Percentiles rank a stretch among this genome's conserved stretches.
These are phyloP conservation scores for Oplegnathus fasciatus DNA, from an alignment of 2,113 vertebrate genomes.

Conservation along the genomic window DNA sequence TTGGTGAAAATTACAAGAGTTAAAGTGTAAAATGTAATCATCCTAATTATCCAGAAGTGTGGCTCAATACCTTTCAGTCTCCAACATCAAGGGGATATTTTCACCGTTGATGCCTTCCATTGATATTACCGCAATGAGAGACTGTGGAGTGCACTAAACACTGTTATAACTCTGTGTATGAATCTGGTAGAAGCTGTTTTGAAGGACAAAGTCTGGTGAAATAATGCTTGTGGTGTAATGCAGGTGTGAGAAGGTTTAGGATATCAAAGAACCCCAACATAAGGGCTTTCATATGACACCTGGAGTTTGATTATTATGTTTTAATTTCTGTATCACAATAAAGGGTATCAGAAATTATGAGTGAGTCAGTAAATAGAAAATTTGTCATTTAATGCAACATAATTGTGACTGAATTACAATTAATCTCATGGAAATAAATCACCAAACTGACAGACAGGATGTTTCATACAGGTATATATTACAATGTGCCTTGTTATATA, in stretches of 20 bases:
- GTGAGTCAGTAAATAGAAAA: conserved; percentile 91
- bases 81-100: neutral
- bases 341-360: conserved; percentile 58
- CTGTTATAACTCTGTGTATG: neutral
- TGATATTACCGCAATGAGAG: neutral
- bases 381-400: conserved; percentile 93
- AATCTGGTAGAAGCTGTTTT: no score
- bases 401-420: conserved; percentile 92
- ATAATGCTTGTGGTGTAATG: neutral
- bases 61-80: neutral
- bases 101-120: neutral
- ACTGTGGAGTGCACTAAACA: neutral
- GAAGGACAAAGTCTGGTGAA: neutral
- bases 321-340: neutral
- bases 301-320: neutral
- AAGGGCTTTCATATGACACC: neutral
- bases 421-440: conserved; percentile 90
- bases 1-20: neutral
- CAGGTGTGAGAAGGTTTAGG: neutral
- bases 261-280: neutral
- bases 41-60: neutral
- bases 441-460: conserved; percentile 89
- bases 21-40: neutral
- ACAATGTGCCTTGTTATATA: conserved; percentile 95
- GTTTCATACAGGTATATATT: conserved; percentile 95